Evolutionary conservation across 2,797 vertebrate species (phyloP).

Genomic region (Lacerta agilis): DNA sequence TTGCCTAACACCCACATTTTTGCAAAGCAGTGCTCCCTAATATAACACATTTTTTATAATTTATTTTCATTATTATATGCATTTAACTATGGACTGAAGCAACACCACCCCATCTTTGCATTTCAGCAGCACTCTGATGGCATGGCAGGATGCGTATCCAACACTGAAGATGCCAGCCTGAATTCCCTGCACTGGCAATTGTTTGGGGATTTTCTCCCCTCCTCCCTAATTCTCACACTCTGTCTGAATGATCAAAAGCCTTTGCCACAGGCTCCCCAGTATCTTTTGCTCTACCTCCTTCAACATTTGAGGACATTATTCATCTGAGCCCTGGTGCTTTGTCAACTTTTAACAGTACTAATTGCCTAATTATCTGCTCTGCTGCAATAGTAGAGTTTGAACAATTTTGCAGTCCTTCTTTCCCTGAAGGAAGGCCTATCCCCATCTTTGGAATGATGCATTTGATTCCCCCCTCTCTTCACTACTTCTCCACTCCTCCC

Average conservation of each 20-base stretch:
- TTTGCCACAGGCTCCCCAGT: neutral
- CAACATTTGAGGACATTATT: slow-evolving; percentile 26
- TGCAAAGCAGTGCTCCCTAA: too few relatives aligned
- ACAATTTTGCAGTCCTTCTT: neutral
- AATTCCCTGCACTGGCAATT: neutral
- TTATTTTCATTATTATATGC: too few relatives aligned
- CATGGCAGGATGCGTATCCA: neutral
- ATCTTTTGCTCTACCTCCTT: slow-evolving; percentile 36
- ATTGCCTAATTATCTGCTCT: slow-evolving; percentile 35
- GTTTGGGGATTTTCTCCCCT: neutral
- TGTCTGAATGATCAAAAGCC: slow-evolving; percentile 28
- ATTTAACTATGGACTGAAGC: too few relatives aligned
- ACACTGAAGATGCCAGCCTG: neutral
- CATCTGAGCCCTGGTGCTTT: slow-evolving; percentile 19
- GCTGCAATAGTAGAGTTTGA: neutral
- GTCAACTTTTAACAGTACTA: slow-evolving; percentile 27
- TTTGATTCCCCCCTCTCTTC: neutral
- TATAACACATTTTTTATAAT: too few relatives aligned
- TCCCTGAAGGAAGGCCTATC: neutral
- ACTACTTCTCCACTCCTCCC: neutral
- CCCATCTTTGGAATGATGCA: neutral
- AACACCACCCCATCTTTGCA: too few relatives aligned
- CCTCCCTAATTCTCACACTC: neutral
- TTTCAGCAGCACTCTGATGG: neutral
- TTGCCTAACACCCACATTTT: too few relatives aligned